These are phyloP conservation scores for Aix galericulata DNA, from an alignment of 2,113 vertebrate species.

Conservation along the genomic window DNA sequence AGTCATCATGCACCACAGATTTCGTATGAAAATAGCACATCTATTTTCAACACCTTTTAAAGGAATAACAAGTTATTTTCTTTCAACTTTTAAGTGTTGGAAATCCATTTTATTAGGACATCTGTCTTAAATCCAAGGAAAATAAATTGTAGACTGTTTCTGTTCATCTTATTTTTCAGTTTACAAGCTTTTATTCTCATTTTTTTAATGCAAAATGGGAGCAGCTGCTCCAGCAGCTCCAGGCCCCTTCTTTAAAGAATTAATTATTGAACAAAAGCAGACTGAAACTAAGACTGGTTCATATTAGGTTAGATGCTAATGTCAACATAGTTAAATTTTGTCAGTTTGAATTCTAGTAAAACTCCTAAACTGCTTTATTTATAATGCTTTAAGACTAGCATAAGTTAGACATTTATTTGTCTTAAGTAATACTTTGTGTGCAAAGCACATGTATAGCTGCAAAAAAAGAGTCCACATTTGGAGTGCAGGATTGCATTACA, in stretches of 20 bases:
- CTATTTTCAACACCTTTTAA: not conserved
- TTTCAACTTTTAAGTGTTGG: not conserved
- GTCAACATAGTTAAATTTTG: not conserved
- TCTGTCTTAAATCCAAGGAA: fast-evolving
- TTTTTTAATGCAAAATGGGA: not conserved
- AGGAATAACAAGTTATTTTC: not conserved
- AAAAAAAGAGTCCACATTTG: not conserved
- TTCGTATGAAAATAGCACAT: not conserved
- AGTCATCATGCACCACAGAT: not conserved
- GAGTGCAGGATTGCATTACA: not conserved
- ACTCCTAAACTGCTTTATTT: not conserved
- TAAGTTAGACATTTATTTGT: not conserved
- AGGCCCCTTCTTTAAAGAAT: not conserved
- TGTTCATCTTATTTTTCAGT: not conserved
- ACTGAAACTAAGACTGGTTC: not conserved
- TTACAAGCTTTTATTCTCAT: not conserved
- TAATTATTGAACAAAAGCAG: not conserved
- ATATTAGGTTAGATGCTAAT: not conserved
- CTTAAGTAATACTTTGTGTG: not conserved
- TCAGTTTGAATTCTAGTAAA: not conserved
- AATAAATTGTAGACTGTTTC: not conserved
- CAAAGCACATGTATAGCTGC: not conserved
- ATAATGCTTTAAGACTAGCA: not conserved
- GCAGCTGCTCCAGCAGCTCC: not conserved
- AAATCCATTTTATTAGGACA: not conserved